Conservation (phyloP, 2,888 invertebrate species). For the Lithophane socia region DNA sequence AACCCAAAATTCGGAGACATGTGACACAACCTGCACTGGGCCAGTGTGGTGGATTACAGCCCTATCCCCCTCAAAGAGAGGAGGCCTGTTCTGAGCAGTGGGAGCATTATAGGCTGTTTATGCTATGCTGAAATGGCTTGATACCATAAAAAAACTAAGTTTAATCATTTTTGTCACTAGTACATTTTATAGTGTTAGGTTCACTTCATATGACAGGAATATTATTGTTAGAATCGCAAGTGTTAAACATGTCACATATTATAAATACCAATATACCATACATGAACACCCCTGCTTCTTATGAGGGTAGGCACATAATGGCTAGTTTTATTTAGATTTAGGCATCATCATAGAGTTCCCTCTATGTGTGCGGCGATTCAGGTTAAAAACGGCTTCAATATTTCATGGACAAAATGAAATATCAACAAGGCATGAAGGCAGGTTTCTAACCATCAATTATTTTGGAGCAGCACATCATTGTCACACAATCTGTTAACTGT, state of each 20-base stretch:
- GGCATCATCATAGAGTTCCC: neutral
- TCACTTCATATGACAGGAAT: neutral
- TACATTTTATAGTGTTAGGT: neutral
- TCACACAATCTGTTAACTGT: neutral
- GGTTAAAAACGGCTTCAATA: neutral
- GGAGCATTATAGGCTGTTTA: too few species aligned
- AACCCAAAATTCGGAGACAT: too few species aligned
- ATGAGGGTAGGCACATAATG: too few species aligned
- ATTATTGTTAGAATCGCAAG: neutral
- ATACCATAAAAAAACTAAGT: neutral
- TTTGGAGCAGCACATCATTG: neutral
- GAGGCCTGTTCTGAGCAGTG: too few species aligned
- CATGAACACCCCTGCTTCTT: too few species aligned
- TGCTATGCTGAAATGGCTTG: neutral
- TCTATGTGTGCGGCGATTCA: neutral
- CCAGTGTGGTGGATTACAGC: too few species aligned
- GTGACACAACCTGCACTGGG: too few species aligned
- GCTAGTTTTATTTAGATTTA: neutral
- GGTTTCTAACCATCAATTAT: neutral
- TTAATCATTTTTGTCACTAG: neutral
- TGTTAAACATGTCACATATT: neutral
- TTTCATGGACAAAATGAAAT: neutral
- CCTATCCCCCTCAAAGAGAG: too few species aligned
- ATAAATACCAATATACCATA: too few species aligned
- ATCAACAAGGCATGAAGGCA: neutral